Evolutionary conservation across 1,140 invertebrate genomes (phyloP), one percentile per base, ranked within the genome.

Genomic region (Macrosteles quadrilineatus): DNA sequence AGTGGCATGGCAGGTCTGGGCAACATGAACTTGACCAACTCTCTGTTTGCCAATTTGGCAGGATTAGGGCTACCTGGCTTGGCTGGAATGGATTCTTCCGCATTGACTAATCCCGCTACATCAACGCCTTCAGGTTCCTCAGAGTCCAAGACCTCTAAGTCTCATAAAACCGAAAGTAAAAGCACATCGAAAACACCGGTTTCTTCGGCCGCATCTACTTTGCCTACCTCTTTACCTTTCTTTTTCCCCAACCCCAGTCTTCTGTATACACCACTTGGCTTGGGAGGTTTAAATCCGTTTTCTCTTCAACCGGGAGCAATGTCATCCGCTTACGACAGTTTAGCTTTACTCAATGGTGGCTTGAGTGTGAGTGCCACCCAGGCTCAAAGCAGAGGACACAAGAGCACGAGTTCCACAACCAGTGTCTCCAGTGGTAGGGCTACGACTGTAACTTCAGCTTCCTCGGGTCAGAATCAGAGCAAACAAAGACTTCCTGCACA

Each of bases 201-300:
- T 19, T 78, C 81, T 2, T 78, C 78, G 12, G 76, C 78, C 19
- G 76, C 77, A 29, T 76, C 77, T 4, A 78, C 71, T 73, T 71
- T 63, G 67, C 75, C 76, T 17, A 78, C 73, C 32, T 76, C 76
- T 27, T 73, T 95, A 75, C 94, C 94, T 6, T 95, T 95, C 81
- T 89, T 96, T 70, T 95, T 95, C 78, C 91, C 93, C 9, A 94
- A 94, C 83, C 93, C 93, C 14, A 90, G 92, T 78, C 83, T 96
- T 71, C 79, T 96, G 30, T 96, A 96, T 77, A 92, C 92, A 25
- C 93, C 92, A 45, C 80, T 96, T 36, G 92, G 92, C 6, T 81
- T 96, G n/a, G 90, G 92, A 69, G 88, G 91, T 12, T 81, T 94
- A 30, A 92, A 91, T 82, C 92, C 92, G 12, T 94, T 95, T 76